Evolutionary conservation across 2,797 vertebrate genomes (phyloP).

Genomic region (Phaenicophaeus curvirostris): DNA sequence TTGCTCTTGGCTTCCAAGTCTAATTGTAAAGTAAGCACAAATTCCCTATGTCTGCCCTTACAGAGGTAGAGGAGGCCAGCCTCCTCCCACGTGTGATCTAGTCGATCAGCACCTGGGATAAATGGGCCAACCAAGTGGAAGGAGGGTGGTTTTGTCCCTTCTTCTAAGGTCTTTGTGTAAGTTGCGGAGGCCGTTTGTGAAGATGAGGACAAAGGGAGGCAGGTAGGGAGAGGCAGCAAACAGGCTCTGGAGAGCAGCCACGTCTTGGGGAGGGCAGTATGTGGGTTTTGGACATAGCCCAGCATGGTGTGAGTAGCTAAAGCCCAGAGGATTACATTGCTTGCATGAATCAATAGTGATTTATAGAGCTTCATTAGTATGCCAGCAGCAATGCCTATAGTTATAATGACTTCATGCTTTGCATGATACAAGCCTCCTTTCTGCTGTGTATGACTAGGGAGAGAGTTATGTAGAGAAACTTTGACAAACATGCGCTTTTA

Average conservation of each 20-base stretch:
- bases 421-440: neutral
- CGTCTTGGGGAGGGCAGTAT: neutral
- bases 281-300: neutral
- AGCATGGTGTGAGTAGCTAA: neutral
- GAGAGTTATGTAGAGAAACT: neutral
- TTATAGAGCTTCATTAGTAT: neutral
- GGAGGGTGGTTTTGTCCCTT: neutral
- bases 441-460: neutral
- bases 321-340: neutral
- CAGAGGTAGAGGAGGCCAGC: neutral
- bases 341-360: neutral
- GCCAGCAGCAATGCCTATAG: neutral
- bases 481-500: neutral
- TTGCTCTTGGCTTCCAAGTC: constrained; percentile 11
- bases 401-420: neutral
- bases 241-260: neutral
- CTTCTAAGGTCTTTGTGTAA: neutral
- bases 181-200: neutral
- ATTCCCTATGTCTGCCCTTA: neutral
- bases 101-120: neutral
- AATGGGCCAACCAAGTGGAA: neutral
- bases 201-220: neutral
- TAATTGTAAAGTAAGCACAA: constrained; percentile 55
- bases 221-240: neutral
- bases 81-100: accelerated